A percentile compares a stretch with the other conserved stretches of the same genome.
phyloP scores from a whole-genome alignment of 2,113 vertebrate species.

The Choloepus hoffmanni region DNA sequence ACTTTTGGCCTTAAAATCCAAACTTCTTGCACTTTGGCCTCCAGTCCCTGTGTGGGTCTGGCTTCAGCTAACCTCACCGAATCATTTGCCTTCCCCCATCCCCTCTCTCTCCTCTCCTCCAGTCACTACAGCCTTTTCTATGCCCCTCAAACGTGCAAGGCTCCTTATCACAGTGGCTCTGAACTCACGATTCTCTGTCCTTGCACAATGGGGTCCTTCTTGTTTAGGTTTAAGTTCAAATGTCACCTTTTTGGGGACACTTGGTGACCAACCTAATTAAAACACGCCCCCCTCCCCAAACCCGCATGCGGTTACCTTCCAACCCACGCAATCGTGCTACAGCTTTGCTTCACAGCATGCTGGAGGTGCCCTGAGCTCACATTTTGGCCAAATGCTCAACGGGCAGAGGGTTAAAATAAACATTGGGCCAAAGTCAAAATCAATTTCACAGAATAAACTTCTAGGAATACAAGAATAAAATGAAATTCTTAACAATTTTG shows the following conservation, averaged over 20 bases:
- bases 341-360: neutral
- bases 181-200: neutral
- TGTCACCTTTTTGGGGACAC: neutral
- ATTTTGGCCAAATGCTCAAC: neutral
- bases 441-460: neutral
- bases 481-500: neutral
- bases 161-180: neutral
- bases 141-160: neutral
- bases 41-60: neutral
- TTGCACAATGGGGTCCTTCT: neutral
- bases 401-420: neutral
- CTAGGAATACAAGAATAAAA: neutral
- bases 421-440: neutral
- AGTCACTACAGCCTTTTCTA: neutral
- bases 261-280: neutral
- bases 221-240: neutral
- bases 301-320: neutral
- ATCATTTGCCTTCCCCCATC: rapidly evolving
- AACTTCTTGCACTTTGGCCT: neutral
- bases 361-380: neutral
- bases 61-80: neutral
- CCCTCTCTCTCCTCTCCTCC: neutral
- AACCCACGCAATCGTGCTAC: too few species aligned
- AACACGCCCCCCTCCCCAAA: neutral
- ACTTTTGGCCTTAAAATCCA: neutral